Evolutionary conservation across 92 coral and sea anemone species (phyloP).

Genomic region (Micromussa lordhowensis): DNA sequence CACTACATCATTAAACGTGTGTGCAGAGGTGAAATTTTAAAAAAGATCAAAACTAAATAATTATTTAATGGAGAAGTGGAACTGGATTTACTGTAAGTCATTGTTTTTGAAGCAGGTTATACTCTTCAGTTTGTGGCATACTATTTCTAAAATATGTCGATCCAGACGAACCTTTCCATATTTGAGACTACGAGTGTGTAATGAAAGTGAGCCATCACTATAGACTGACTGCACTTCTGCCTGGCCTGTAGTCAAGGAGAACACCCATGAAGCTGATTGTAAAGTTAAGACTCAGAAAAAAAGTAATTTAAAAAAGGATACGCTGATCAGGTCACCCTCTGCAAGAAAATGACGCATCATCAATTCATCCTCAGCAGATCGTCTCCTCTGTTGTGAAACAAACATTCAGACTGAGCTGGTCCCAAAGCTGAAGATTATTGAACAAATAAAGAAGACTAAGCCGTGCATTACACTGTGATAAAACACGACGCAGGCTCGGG

Average conservation of each 20-base stretch:
- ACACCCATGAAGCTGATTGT: background rate
- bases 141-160: background rate
- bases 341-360: constrained; percentile 95
- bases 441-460: no score
- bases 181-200: constrained; percentile 96
- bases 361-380: constrained; percentile 95
- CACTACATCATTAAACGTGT: no score
- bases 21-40: no score
- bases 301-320: constrained; percentile 68
- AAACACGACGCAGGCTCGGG: no score
- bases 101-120: no score
- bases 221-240: constrained; percentile 98
- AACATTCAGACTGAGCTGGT: no score
- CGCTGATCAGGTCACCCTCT: constrained; percentile 98
- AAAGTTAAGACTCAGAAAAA: background rate
- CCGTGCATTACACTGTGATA: no score
- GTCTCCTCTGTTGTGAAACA: constrained; percentile 74
- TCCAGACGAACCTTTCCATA: constrained; percentile 90
- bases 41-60: no score
- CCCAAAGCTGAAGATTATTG: no score
- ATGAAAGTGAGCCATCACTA: constrained; percentile 90
- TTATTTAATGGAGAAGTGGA: no score
- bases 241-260: constrained; percentile 70
- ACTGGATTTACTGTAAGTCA: no score
- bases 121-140: no score